phyloP scores from a whole-genome alignment of 1,140 invertebrate genomes.

The Tetramorium alpestre region DNA sequence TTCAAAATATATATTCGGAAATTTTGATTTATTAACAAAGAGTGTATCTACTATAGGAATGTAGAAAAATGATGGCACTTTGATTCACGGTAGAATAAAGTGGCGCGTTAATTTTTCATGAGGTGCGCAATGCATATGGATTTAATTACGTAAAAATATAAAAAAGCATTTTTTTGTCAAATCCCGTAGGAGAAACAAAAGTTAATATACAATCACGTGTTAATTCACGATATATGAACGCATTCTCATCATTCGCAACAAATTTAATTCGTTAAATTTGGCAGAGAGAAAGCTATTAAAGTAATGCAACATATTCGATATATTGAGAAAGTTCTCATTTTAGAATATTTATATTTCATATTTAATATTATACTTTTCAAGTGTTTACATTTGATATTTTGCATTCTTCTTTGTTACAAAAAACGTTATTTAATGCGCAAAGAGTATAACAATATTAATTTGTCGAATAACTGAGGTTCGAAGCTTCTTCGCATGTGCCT shows the following conservation, averaged over 20 bases:
- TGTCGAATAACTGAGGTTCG: slow-evolving; percentile 12
- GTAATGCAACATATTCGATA: slow-evolving; percentile 13
- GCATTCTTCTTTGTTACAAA: slow-evolving; percentile 29
- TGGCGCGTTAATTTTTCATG: slow-evolving; percentile 55
- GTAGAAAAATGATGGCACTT: slow-evolving; percentile 76
- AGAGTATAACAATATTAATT: slow-evolving; percentile 33
- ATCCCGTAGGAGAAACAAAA: background rate
- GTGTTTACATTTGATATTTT: slow-evolving; percentile 21
- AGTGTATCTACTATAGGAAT: slow-evolving; percentile 9
- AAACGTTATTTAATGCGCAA: slow-evolving; percentile 34
- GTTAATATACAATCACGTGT: slow-evolving; percentile 25
- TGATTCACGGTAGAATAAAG: slow-evolving; percentile 77
- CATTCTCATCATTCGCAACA: slow-evolving; percentile 81
- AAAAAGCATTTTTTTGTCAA: slow-evolving; percentile 5
- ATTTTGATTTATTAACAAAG: slow-evolving; percentile 73
- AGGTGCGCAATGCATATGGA: slow-evolving; percentile 23
- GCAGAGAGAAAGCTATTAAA: slow-evolving; percentile 80
- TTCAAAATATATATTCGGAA: slow-evolving; percentile 50
- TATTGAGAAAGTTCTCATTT: slow-evolving; percentile 31
- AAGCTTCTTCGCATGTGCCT: slow-evolving; percentile 40
- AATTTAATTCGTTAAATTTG: slow-evolving; percentile 83
- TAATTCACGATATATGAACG: slow-evolving; percentile 26
- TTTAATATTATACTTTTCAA: slow-evolving; percentile 22
- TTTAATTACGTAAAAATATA: background rate
- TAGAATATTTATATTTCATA: background rate